These are phyloP conservation scores for Emydura subglobosa DNA, from an alignment of 2,113 vertebrate genomes.

Conservation along the genomic window DNA sequence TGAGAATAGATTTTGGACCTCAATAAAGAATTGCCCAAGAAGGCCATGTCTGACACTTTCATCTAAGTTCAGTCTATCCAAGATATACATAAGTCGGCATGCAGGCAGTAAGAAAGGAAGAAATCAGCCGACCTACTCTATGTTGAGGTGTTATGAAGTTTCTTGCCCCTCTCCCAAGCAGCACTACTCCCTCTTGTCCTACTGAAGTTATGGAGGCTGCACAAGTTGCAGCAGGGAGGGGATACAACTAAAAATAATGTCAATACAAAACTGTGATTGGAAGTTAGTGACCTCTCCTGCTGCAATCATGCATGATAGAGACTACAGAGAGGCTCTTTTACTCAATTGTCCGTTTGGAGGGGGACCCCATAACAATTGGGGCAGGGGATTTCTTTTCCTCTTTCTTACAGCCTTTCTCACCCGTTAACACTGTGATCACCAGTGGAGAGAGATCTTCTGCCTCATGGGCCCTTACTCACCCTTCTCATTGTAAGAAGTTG, in stretches of 20 bases:
- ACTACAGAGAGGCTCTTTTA: not conserved
- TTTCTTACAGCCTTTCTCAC: not conserved
- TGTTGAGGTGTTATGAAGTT: not conserved
- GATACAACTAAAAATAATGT: not conserved
- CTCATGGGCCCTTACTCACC: not conserved
- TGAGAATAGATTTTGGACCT: not conserved
- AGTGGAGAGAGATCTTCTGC: not conserved
- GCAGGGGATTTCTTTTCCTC: not conserved
- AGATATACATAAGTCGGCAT: not conserved
- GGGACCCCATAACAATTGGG: not conserved
- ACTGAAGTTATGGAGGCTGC: not conserved
- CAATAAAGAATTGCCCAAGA: not conserved
- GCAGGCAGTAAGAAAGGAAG: not conserved
- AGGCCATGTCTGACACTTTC: not conserved
- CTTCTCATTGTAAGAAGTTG: not conserved
- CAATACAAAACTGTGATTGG: not conserved
- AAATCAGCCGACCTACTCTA: not conserved
- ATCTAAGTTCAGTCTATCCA: not conserved
- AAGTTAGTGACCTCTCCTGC: not conserved
- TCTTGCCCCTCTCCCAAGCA: not conserved
- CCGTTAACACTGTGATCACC: not conserved
- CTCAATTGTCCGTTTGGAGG: not conserved
- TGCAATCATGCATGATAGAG: not conserved
- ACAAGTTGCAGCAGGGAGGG: not conserved
- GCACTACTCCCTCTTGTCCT: not conserved